Percentiles rank a stretch among this genome's conserved stretches.
Evolutionary conservation across 2,888 invertebrate genomes (phyloP).

Genomic region (Drosophila dives): DNA sequence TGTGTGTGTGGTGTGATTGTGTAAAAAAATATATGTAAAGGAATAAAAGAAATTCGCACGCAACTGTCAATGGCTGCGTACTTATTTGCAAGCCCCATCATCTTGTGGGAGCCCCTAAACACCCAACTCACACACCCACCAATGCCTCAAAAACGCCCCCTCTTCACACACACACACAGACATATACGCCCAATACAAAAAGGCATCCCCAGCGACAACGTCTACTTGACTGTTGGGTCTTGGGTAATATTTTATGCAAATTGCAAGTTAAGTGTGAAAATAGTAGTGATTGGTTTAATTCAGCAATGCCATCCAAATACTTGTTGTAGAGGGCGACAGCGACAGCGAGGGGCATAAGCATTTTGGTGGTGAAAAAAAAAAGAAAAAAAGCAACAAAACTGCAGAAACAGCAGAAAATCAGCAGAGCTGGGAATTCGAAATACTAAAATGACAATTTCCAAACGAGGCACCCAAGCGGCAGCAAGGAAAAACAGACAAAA

Average conservation of each 20-base stretch:
- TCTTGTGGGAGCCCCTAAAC: constrained; percentile 22
- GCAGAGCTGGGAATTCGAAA: constrained; percentile 70
- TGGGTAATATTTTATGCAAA: constrained; percentile 84
- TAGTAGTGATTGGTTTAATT: constrained; percentile 84
- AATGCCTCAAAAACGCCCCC: neutral
- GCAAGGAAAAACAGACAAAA: constrained; percentile 53
- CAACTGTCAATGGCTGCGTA: constrained; percentile 74
- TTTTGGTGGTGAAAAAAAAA: neutral
- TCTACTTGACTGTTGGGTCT: constrained; percentile 75
- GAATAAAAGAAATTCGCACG: constrained; percentile 77
- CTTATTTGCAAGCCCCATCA: constrained; percentile 64
- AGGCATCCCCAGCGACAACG: constrained; percentile 44
- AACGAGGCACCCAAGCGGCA: constrained; percentile 59
- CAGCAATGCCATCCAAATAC: constrained; percentile 80
- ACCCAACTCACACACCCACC: constrained; percentile 1
- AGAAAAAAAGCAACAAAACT: constrained; percentile 41
- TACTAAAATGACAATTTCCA: constrained; percentile 77
- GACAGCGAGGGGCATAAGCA: neutral
- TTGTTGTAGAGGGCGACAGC: constrained; percentile 23
- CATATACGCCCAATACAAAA: constrained; percentile 2
- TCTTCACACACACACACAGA: neutral
- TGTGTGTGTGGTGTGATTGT: constrained; percentile 26
- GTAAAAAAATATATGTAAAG: constrained; percentile 49
- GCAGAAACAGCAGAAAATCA: constrained; percentile 74
- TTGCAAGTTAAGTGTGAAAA: constrained; percentile 84